These are phyloP conservation scores for Amorpha juglandis DNA, from an alignment of 2,888 invertebrate species.

Conservation along the genomic window DNA sequence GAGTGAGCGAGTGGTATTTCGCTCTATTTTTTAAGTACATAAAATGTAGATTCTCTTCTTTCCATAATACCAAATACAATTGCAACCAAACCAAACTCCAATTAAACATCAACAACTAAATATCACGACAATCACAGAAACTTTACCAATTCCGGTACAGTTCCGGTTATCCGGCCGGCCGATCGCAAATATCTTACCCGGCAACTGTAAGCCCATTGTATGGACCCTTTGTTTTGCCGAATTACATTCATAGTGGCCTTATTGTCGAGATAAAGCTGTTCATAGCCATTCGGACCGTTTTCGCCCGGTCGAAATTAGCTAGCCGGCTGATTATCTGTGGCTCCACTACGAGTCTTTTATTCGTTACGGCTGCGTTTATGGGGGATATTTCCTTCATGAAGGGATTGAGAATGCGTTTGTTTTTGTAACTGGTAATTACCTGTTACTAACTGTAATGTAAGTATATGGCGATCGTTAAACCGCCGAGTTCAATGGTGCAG, in stretches of 20 bases:
- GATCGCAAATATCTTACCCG: conserved; percentile 60
- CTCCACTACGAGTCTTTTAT: conserved; percentile 22
- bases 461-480: not conserved
- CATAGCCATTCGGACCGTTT: conserved; percentile 37
- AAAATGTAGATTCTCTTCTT: not conserved
- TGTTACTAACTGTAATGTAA: not conserved
- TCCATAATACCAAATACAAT: not conserved
- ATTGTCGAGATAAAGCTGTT: conserved; percentile 72
- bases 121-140: not conserved
- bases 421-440: not conserved
- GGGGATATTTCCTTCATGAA: conserved; percentile 6
- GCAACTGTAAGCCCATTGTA: conserved; percentile 56
- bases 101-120: conserved; percentile 5
- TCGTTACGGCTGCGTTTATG: conserved; percentile 7
- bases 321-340: conserved; percentile 55
- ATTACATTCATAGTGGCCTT: conserved; percentile 72
- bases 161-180: conserved; percentile 53
- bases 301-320: conserved; percentile 61
- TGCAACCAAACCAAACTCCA: not conserved
- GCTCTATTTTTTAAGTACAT: not conserved
- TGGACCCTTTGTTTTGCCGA: conserved; percentile 67
- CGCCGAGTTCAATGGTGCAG: not conserved
- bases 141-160: conserved; percentile 10
- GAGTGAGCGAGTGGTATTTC: too few relatives aligned
- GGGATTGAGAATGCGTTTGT: not conserved